These are phyloP conservation scores for Drosophila mimetica DNA, from an alignment of 2,888 invertebrate species.

Conservation along the genomic window DNA sequence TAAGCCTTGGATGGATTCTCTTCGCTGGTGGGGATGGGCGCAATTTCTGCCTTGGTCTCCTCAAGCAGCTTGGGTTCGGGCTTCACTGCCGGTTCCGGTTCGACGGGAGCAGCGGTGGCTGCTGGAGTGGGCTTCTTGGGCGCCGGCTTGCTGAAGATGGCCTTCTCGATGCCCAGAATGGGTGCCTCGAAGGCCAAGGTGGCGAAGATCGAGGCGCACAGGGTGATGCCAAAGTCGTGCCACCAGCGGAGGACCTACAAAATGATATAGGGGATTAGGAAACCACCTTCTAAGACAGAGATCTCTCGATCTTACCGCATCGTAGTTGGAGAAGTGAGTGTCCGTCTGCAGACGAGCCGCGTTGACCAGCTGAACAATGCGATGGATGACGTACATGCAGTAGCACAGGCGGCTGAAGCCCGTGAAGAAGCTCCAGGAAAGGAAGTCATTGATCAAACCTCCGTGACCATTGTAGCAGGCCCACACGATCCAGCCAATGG, in stretches of 20 bases:
- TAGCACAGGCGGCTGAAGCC: slow-evolving; percentile 82
- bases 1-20: slow-evolving; percentile 13
- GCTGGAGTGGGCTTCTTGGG: slow-evolving; percentile 51
- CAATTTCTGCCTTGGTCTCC: slow-evolving; percentile 42
- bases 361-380: slow-evolving; percentile 81
- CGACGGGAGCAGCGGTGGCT: slow-evolving; percentile 7
- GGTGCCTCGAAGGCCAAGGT: slow-evolving; percentile 85
- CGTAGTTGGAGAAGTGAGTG: slow-evolving; percentile 82
- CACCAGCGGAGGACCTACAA: slow-evolving; percentile 84
- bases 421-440: slow-evolving; percentile 83
- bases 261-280: neutral
- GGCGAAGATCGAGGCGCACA: slow-evolving; percentile 83
- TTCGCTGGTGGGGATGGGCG: neutral
- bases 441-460: slow-evolving; percentile 82
- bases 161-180: slow-evolving; percentile 84
- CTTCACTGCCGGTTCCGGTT: slow-evolving; percentile 7
- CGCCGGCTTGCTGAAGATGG: slow-evolving; percentile 76
- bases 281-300: neutral
- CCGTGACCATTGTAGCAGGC: slow-evolving; percentile 84
- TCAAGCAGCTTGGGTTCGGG: slow-evolving; percentile 12
- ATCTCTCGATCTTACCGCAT: slow-evolving; percentile 71
- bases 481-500: slow-evolving; percentile 83
- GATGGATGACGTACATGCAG: slow-evolving; percentile 83
- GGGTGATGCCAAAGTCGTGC: slow-evolving; percentile 84
- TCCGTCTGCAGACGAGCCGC: slow-evolving; percentile 79